A percentile compares a stretch with the other conserved stretches of the same genome.
Evolutionary conservation across 2,888 invertebrate genomes (phyloP).

Genomic region (Geotrupes spiniger): DNA sequence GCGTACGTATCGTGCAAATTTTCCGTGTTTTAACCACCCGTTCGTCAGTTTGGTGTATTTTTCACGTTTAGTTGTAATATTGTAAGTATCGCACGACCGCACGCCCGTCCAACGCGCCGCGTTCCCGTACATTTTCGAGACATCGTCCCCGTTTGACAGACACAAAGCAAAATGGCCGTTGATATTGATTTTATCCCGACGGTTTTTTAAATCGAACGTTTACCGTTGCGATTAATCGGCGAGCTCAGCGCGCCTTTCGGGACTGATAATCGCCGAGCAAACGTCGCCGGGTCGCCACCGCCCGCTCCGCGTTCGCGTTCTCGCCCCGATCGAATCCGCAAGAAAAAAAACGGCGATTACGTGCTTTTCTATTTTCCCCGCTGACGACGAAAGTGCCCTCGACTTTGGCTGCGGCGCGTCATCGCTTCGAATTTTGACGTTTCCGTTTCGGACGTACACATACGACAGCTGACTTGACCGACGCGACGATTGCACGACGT

Average conservation of each 20-base stretch:
- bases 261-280: too few relatives aligned
- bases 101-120: background rate
- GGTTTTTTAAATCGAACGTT: constrained; percentile 17
- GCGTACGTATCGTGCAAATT: constrained; percentile 13
- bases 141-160: constrained; percentile 27
- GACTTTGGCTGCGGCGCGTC: too few relatives aligned
- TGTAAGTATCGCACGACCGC: constrained; percentile 24
- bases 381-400: too few relatives aligned
- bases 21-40: constrained; percentile 15
- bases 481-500: too few relatives aligned
- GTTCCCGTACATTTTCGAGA: constrained; percentile 10
- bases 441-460: too few relatives aligned
- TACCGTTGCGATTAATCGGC: constrained; percentile 3
- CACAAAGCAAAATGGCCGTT: constrained; percentile 44
- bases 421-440: too few relatives aligned
- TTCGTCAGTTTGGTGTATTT: constrained; percentile 12
- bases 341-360: too few relatives aligned
- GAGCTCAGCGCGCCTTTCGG: background rate
- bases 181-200: constrained; percentile 43
- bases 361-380: too few relatives aligned
- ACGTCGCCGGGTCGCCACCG: too few relatives aligned
- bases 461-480: too few relatives aligned
- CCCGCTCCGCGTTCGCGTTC: too few relatives aligned
- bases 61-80: constrained; percentile 15
- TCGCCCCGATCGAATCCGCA: too few relatives aligned